Base-by-base conservation (phyloP, 1,140 invertebrate species). In the Nephila pilipes region DNA sequence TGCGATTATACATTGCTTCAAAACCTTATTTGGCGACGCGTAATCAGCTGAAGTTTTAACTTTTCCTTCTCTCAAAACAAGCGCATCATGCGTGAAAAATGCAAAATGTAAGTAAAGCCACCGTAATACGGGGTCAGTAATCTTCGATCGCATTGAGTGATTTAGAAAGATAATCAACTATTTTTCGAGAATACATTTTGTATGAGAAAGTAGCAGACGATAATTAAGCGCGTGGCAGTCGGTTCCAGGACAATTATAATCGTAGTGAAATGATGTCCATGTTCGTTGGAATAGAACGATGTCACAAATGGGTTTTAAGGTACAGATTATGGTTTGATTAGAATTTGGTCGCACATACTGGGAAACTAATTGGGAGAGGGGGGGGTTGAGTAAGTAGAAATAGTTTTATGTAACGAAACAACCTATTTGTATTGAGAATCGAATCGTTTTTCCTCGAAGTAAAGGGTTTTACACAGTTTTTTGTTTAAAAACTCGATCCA, bases 21-120 rank as follows among this genome's bases (percentile, higher is more conserved):
- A 75, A 75, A 36, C 69, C 69, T 75, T 75, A 75, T 75, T 75
- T 75, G 69, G 69, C 32, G 69, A 75, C 69, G 25, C 69, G 69
- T 75, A 75, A 75, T 75, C 69, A 36, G 16, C 20, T 18, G 12
- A 16, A 29, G 69, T 75, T 18, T 5, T 16, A 12, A 3, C 8
- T 18, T 60, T 36, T 75, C 69, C 25, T 20, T 18, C 58, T 75
- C 29, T 32, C 32, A 75, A 36, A 29, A 29, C 2, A 65, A 5
- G 3, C 14, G 29, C 69, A 32, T 36, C 29, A 75, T 36, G 69
- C 69, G 32, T 75, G 69, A 75, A 75, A 60, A 60, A 75, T 14
- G 63, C 14, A 36, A 36, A 75, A 14, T 29, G 12, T 20, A 75
- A 75, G 12, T 5, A 75, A 75, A 12, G 29, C 69, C 69, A 36